phyloP scores from a whole-genome alignment of 2,888 invertebrate genomes.

The Chrysodeixis includens region DNA sequence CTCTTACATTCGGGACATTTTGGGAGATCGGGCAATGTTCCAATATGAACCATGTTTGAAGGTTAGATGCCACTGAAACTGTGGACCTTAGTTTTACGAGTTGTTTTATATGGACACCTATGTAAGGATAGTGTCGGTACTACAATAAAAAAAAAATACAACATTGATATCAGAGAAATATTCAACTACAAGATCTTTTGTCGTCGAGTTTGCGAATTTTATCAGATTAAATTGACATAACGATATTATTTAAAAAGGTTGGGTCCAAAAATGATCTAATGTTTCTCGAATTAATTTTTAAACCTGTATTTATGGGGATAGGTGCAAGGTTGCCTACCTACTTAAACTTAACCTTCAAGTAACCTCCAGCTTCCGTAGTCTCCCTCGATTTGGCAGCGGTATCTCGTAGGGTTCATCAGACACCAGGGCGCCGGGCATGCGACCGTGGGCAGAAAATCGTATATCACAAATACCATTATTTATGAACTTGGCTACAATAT shows the following conservation, averaged over 20 bases:
- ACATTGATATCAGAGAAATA: too few species aligned
- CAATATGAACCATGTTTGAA: slow-evolving; percentile 38
- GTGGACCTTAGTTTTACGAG: slow-evolving; percentile 15
- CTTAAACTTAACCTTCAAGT: not conserved
- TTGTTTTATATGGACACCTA: not conserved
- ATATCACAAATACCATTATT: slow-evolving; percentile 36
- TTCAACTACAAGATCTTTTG: not conserved
- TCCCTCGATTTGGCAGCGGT: slow-evolving; percentile 46
- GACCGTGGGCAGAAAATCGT: slow-evolving; percentile 20
- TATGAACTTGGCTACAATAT: slow-evolving; percentile 45
- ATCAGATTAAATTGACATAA: too few species aligned
- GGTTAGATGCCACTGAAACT: slow-evolving; percentile 25
- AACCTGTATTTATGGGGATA: too few species aligned
- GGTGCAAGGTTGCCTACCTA: not conserved
- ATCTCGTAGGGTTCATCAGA: slow-evolving; percentile 35
- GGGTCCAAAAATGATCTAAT: too few species aligned
- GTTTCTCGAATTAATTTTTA: too few species aligned
- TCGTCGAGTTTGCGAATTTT: too few species aligned
- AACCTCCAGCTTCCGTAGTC: slow-evolving; percentile 14
- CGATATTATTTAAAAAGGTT: too few species aligned
- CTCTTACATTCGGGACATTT: slow-evolving; percentile 31
- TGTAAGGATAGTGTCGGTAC: not conserved
- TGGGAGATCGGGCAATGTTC: slow-evolving; percentile 54
- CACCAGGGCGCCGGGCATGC: slow-evolving; percentile 48
- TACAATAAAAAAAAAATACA: too few species aligned